Conservation (phyloP, 2,888 invertebrate genomes). For the Pseudococcus viburni region DNA sequence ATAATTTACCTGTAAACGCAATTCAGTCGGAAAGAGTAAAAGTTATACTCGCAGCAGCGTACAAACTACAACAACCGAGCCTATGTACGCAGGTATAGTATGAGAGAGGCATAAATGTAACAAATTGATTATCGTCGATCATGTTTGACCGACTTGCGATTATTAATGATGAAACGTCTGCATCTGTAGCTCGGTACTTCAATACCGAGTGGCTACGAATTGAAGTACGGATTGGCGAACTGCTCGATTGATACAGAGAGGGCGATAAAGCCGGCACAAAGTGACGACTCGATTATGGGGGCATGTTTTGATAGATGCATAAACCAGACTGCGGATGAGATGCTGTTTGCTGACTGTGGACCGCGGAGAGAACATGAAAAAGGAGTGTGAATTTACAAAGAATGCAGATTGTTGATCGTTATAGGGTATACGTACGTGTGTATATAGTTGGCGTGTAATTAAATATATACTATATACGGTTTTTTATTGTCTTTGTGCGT, state of each 20-base stretch:
- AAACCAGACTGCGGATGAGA: background rate
- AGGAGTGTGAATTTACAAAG: constrained; percentile 54
- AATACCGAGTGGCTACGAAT: background rate
- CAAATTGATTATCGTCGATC: constrained; percentile 57
- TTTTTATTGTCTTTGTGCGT: constrained; percentile 50
- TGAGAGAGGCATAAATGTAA: constrained; percentile 20
- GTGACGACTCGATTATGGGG: constrained; percentile 17
- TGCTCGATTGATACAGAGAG: background rate
- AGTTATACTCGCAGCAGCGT: background rate
- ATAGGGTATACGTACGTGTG: background rate
- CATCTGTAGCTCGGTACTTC: no score
- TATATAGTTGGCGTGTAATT: constrained; percentile 9
- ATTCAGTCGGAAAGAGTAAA: constrained; percentile 39
- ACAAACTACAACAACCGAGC: no score
- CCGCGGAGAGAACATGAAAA: constrained; percentile 29
- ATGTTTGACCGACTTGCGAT: constrained; percentile 57
- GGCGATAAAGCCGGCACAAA: background rate
- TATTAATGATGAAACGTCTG: constrained; percentile 35
- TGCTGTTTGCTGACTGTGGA: background rate
- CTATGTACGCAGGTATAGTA: no score
- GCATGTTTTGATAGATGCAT: background rate
- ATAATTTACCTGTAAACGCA: background rate
- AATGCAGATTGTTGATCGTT: constrained; percentile 48
- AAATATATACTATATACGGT: constrained; percentile 27
- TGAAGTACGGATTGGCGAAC: background rate